These are phyloP conservation scores for Corbicula japonica DNA, from an alignment of 2,888 invertebrate species.

Conservation along the genomic window DNA sequence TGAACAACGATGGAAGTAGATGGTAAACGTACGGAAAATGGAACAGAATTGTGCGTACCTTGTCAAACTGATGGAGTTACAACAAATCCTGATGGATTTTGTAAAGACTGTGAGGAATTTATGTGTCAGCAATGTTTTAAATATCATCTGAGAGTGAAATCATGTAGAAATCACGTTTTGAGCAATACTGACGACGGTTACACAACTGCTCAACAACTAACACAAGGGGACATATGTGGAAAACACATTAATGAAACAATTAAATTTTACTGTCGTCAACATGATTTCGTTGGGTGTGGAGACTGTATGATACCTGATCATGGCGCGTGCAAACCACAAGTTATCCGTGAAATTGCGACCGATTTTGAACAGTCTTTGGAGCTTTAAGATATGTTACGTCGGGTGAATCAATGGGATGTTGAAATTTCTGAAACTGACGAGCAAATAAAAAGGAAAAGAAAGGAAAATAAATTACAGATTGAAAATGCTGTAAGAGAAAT, in stretches of 20 bases:
- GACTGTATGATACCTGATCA: neutral
- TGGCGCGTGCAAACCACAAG: neutral
- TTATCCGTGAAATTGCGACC: neutral
- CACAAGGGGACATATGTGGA: neutral
- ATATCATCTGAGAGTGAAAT: neutral
- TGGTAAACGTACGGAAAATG: too few relatives aligned
- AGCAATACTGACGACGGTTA: neutral
- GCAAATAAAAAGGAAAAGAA: neutral
- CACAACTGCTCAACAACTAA: neutral
- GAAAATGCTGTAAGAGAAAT: neutral
- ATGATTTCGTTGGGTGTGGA: neutral
- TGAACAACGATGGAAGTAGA: too few relatives aligned
- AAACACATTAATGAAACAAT: constrained; percentile 4
- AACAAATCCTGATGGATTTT: too few relatives aligned
- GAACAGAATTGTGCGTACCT: too few relatives aligned
- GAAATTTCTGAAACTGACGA: neutral
- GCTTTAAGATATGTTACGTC: neutral
- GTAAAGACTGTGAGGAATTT: neutral
- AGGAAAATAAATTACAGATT: neutral
- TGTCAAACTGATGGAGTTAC: too few relatives aligned
- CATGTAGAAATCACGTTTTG: neutral
- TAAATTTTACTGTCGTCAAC: constrained; percentile 4
- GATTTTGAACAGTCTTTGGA: neutral
- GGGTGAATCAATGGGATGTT: neutral
- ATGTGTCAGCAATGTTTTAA: neutral